Evolutionary conservation across 92 coral and sea anemone species (phyloP).

Genomic region (Pocillopora grandis): DNA sequence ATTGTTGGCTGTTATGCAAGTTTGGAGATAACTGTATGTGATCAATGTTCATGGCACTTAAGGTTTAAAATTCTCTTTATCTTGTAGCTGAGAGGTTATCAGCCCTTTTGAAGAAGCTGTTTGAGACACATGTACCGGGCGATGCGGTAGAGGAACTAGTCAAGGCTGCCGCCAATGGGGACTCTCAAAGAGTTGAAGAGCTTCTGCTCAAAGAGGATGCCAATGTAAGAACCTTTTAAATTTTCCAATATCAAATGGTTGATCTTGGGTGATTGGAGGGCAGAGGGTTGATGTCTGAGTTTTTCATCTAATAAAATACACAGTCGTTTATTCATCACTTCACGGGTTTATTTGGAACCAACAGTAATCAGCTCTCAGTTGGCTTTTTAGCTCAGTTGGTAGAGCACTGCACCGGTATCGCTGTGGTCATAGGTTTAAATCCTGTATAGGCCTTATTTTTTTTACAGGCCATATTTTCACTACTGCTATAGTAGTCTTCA

Average conservation of each 20-base stretch:
- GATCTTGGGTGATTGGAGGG: no score
- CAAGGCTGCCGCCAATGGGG: constrained; percentile 98
- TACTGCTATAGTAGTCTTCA: no score
- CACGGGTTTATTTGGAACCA: no score
- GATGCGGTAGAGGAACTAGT: constrained; percentile 97
- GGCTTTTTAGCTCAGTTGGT: no score
- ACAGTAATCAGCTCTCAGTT: no score
- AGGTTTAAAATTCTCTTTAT: not conserved
- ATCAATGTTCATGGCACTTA: not conserved
- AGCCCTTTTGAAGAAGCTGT: constrained; percentile 92
- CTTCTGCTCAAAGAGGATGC: constrained; percentile 77
- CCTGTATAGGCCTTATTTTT: no score
- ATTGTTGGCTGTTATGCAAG: not conserved
- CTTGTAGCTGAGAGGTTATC: constrained; percentile 78
- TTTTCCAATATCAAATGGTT: not conserved
- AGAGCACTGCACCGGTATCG: no score
- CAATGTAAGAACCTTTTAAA: constrained; percentile 63
- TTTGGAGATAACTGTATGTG: not conserved
- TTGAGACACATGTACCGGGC: constrained; percentile 97
- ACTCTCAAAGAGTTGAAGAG: constrained; percentile 80
- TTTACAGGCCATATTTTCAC: no score
- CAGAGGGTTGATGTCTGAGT: no score
- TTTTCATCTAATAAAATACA: no score
- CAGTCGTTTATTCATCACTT: no score
- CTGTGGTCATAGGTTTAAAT: no score